phyloP scores from a whole-genome alignment of 2,888 invertebrate genomes.

The Trachelus iudaicus region DNA sequence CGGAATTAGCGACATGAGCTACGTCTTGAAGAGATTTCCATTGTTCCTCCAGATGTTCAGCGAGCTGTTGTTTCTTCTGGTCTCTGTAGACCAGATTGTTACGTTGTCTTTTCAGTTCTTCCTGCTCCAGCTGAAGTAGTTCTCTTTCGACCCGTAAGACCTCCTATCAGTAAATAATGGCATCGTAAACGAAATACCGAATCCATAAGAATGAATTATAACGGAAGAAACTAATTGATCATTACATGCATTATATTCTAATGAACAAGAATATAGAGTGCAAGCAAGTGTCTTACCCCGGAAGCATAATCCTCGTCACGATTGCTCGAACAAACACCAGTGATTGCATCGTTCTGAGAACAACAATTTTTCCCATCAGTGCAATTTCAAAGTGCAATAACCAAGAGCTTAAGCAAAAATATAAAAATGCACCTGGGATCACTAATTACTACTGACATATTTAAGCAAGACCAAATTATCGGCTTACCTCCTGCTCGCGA shows the following conservation, averaged over 20 bases:
- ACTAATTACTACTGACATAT: background rate
- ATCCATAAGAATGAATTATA: background rate
- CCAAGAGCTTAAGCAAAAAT: background rate
- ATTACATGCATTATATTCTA: background rate
- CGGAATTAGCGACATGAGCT: constrained; percentile 36
- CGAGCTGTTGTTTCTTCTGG: constrained; percentile 58
- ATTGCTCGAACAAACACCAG: constrained; percentile 43
- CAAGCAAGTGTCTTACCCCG: constrained; percentile 42
- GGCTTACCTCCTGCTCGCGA: constrained; percentile 74
- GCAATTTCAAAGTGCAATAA: background rate
- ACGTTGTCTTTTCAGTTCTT: constrained; percentile 79
- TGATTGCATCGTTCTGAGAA: constrained; percentile 50
- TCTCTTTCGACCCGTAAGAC: constrained; percentile 84
- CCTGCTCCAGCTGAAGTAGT: constrained; percentile 80
- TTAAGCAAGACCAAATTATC: background rate
- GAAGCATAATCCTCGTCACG: constrained; percentile 58
- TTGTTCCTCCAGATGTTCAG: constrained; percentile 59
- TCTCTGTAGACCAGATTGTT: constrained; percentile 78
- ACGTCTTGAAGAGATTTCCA: constrained; percentile 74
- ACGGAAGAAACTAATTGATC: background rate
- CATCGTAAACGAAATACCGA: no score
- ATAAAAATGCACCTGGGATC: background rate
- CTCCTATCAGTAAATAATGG: constrained; percentile 65
- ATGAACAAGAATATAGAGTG: background rate
- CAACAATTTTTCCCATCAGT: constrained; percentile 32